Percentiles rank a stretch among this genome's conserved stretches.
Conservation (phyloP, 2,888 invertebrate genomes). For the Synergus japonicus region DNA sequence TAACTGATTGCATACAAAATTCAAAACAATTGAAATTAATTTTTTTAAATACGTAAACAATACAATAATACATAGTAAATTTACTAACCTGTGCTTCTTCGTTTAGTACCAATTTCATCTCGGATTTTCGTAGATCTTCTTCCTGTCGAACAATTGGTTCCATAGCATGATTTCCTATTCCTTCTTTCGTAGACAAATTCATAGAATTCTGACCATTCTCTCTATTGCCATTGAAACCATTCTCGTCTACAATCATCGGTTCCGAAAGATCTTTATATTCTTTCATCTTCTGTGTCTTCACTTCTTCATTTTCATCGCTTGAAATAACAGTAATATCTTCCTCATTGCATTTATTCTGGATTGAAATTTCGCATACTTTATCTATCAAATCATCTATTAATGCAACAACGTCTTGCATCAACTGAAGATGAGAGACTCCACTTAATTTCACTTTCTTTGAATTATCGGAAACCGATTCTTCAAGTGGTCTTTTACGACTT, state of each 20-base stretch:
- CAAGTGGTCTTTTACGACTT: conserved; percentile 62
- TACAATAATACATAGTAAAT: background rate
- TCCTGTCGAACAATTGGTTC: conserved; percentile 63
- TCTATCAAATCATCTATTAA: conserved; percentile 73
- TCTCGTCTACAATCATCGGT: background rate
- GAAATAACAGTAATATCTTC: conserved; percentile 69
- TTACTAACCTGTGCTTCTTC: conserved; percentile 58
- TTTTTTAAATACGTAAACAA: background rate
- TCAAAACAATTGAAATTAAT: too few species aligned
- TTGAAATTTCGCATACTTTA: conserved; percentile 70
- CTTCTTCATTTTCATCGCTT: conserved; percentile 69
- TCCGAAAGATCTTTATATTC: background rate
- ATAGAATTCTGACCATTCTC: conserved; percentile 69
- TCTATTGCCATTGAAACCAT: background rate
- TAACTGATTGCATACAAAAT: too few species aligned
- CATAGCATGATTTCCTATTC: conserved; percentile 71
- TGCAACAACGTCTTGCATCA: conserved; percentile 75
- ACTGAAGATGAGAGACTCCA: conserved; percentile 69
- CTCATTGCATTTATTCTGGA: conserved; percentile 44
- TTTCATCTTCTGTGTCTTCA: conserved; percentile 49
- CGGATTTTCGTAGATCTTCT: conserved; percentile 68
- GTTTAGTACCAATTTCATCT: conserved; percentile 69
- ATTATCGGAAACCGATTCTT: conserved; percentile 57
- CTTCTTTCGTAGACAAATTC: conserved; percentile 78
- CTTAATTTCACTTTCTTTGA: conserved; percentile 67